Conservation (phyloP, 2,888 invertebrate genomes). For the Macrostomum cliftonense region DNA sequence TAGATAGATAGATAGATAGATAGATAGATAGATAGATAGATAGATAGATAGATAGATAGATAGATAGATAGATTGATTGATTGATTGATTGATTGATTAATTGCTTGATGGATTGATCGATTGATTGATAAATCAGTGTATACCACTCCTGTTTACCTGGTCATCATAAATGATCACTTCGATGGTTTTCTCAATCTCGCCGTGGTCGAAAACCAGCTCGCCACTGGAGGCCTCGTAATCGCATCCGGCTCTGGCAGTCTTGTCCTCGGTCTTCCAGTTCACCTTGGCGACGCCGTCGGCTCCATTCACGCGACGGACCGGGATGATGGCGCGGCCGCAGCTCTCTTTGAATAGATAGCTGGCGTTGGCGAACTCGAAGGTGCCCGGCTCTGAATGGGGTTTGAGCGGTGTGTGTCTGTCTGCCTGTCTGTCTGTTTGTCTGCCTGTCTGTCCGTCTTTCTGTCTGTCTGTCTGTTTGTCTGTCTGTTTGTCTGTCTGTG, state of each 20-base stretch:
- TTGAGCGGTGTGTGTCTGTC: neutral
- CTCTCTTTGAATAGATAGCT: slow-evolving; percentile 45
- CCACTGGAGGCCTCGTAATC: slow-evolving; percentile 44
- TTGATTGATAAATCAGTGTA: too few species aligned
- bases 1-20: too few species aligned
- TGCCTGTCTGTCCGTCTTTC: too few species aligned
- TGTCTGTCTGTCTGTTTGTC: too few species aligned
- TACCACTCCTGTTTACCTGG: slow-evolving; percentile 38
- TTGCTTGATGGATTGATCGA: too few species aligned
- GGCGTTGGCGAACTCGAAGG: slow-evolving; percentile 42
- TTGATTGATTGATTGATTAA: too few species aligned
- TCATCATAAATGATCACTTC: slow-evolving; percentile 45
- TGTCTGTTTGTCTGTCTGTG: too few species aligned
- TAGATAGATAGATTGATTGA: too few species aligned
- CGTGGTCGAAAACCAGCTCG: slow-evolving; percentile 32
- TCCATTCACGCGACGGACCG: slow-evolving; percentile 41
- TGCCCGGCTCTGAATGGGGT: slow-evolving; percentile 41
- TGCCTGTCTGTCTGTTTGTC: too few species aligned
- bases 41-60: too few species aligned
- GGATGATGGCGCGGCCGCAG: slow-evolving; percentile 39
- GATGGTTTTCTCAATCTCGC: slow-evolving; percentile 41
- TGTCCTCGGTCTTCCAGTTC: slow-evolving; percentile 43
- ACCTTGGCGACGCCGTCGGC: slow-evolving; percentile 43
- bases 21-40: too few species aligned
- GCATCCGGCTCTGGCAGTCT: slow-evolving; percentile 42